Base-by-base conservation (phyloP, 2,888 invertebrate genomes). In the Tholera decimalis region DNA sequence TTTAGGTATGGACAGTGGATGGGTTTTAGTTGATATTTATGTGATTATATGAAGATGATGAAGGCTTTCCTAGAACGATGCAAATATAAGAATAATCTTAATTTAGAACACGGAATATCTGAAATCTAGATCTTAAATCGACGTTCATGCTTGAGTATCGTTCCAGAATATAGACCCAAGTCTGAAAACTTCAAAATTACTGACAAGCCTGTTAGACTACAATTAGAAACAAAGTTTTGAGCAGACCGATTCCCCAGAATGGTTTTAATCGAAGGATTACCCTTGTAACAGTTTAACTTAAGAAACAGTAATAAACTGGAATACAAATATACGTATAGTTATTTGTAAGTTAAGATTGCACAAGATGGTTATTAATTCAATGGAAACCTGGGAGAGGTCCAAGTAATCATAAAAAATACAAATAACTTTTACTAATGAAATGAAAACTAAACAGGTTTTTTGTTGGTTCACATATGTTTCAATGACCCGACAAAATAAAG, bases 131-230 rank as follows among this genome's bases (percentile, higher is more conserved):
- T 9, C 11, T 33, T 18, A 33, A 24, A 41, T 41, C 55, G 22
- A 39, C 11, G 13, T 43, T 33, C 2, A 54, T 3, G 28, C n/a
- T 58, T 15, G 18, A 58, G 15, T 15, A 26, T 39, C 18, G 3
- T 28, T 59, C 22, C 18, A 58, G 13, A 53, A 54, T 15, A 41
- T 13, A 41, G 11, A 18, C 22, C 4, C 3, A 18, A 58, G 59
- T 69, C 41, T 65, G 70, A 41, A 59, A 69, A 66, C 41, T 66
- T 60, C 15, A 13, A 13, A 22, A 35, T 59, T 41, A 47, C 69
- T 13, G 28, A 35, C 39, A 47, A 58, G 39, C 26, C 26, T 13
- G 22, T 58, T 28, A 69, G 39, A 18, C 9, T 22, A 28, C 59
- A 70, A 60, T 49, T 49, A 49, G 22, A 49, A 49, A 66, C 35